Evolutionary conservation across 64 coral and sea anemone genomes (phyloP), one percentile per base, ranked within the genome.

Genomic region (Hydrozoanthus tunicans): DNA sequence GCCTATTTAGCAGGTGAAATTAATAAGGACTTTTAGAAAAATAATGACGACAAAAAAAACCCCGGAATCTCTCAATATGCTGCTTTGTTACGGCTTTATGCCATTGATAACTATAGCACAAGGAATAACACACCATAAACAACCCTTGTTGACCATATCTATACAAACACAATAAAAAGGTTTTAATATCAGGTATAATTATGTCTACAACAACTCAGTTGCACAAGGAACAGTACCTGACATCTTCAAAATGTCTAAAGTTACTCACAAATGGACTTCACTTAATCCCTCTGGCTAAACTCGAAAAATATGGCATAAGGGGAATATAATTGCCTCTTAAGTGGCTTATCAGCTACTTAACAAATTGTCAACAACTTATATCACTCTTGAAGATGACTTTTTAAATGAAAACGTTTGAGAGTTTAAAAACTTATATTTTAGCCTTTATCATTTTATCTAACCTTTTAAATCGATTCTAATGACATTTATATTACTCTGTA

Each of bases 1-100:
- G 77, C 77, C 77, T 79, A 79, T 79, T 79, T 79, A 79, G 77
- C 77, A 79, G 77, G 77, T 52, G 77, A 79, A 25, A 79, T 79
- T 52, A 79, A 79, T 79, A 52, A 8, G 77, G 77, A 79, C 77
- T 79, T 79, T 52, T 79, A 52, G 26, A 79, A 79, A 79, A 53
- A 79, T 43, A 79, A 79, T 25, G 77, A 79, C 77, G 77, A 79
- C 54, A 79, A 79, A 43, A 0, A 43, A 43, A 43, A 0, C 0
- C 32, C 2, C 32, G 2, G 32, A 43, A 43, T 43, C 32, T 43
- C 32, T 43, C 32, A 43, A 43, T 20, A 20, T 20, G 20, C 20
- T 20, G 20, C 20, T 20, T 20, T 20, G 77, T 43, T 51, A 79
- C 54, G 77, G 77, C 77, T 79, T 79, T 78, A 79, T 79, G 24